These are phyloP conservation scores for Campoletis sonorensis DNA, from an alignment of 1,140 invertebrate genomes.

Conservation along the genomic window DNA sequence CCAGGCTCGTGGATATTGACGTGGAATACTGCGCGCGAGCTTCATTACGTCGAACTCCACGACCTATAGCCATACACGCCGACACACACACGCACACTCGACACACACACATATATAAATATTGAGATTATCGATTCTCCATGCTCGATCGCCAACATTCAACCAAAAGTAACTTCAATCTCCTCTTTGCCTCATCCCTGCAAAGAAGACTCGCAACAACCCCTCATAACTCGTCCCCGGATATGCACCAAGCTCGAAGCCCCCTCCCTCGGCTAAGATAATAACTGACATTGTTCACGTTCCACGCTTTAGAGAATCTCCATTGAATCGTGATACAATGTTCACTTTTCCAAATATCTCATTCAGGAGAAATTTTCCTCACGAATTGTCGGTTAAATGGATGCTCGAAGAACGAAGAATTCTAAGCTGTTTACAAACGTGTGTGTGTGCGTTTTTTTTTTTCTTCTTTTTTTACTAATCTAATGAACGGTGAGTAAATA, in stretches of 20 bases:
- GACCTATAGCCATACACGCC: too few species aligned
- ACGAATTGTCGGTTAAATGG: too few species aligned
- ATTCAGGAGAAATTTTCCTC: too few species aligned
- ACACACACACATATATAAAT: background rate
- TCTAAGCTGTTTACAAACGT: too few species aligned
- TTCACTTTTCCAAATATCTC: background rate
- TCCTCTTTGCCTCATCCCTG: background rate
- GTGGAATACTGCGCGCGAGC: slow-evolving; percentile 56
- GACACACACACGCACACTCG: background rate
- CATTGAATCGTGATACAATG: background rate
- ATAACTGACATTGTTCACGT: slow-evolving; percentile 57
- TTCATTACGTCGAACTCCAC: slow-evolving; percentile 54
- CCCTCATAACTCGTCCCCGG: slow-evolving; percentile 16
- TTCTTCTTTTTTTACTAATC: too few species aligned
- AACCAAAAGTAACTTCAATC: background rate
- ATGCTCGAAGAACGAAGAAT: too few species aligned
- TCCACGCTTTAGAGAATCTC: background rate
- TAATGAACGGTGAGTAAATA: too few species aligned
- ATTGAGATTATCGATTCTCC: slow-evolving; percentile 58
- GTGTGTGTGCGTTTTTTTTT: too few species aligned
- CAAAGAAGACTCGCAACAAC: slow-evolving; percentile 32
- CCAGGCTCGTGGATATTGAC: slow-evolving; percentile 41
- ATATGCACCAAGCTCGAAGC: background rate
- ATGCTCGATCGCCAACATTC: slow-evolving; percentile 63
- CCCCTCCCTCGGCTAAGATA: slow-evolving; percentile 49